phyloP scores from a whole-genome alignment of 1,140 invertebrate genomes.

The Drosophila tropicalis region DNA sequence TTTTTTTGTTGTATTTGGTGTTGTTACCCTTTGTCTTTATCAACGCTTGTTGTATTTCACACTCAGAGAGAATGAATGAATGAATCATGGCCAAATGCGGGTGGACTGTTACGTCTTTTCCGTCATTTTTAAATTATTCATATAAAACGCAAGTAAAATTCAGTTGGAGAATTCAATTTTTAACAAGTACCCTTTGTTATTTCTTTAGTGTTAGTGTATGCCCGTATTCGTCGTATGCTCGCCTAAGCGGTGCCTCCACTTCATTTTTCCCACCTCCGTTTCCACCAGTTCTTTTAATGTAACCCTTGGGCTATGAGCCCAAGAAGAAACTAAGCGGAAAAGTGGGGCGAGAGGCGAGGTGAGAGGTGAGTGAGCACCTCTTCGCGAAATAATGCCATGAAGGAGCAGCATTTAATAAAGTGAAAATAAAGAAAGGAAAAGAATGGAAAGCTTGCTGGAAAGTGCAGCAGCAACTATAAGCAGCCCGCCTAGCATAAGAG shows the following conservation, averaged over 20 bases:
- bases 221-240: background rate
- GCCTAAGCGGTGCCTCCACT: background rate
- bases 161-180: background rate
- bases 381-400: slow-evolving; percentile 46
- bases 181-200: background rate
- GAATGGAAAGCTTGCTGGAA: background rate
- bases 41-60: slow-evolving; percentile 6
- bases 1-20: background rate
- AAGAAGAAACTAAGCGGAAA: slow-evolving; percentile 16
- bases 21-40: slow-evolving; percentile 4
- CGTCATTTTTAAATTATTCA: background rate
- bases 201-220: slow-evolving; percentile 5
- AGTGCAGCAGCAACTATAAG: slow-evolving; percentile 1
- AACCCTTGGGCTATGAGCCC: slow-evolving; percentile 23
- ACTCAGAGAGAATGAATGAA: background rate
- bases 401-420: slow-evolving; percentile 62
- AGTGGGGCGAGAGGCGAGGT: background rate
- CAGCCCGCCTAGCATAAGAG: slow-evolving; percentile 23
- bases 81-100: slow-evolving; percentile 6
- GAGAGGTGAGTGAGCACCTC: background rate
- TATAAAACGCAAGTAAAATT: background rate
- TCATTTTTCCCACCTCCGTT: background rate
- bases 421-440: slow-evolving; percentile 9
- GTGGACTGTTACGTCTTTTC: background rate
- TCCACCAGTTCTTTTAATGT: slow-evolving; percentile 44